These are phyloP conservation scores for Penaeus chinensis DNA, from an alignment of 1,140 invertebrate genomes.

Conservation along the genomic window DNA sequence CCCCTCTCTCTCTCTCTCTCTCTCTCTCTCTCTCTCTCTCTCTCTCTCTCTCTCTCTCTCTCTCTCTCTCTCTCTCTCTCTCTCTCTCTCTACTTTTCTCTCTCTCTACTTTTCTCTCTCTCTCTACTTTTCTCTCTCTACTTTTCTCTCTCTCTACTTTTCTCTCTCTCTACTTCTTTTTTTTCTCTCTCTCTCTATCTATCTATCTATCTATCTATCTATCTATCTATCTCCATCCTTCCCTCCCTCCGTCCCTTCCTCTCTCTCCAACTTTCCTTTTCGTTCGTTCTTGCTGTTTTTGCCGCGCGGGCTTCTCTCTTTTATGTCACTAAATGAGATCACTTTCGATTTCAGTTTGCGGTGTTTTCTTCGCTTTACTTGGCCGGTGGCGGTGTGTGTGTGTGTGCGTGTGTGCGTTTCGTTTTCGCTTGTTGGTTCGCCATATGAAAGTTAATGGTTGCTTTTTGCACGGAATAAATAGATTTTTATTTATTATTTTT, in stretches of 20 bases:
- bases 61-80: slow-evolving; percentile 31
- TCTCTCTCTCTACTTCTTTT: background rate
- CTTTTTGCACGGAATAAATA: too few species aligned
- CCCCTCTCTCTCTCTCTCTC: slow-evolving; percentile 2
- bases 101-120: background rate
- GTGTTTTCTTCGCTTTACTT: too few species aligned
- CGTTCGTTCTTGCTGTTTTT: too few species aligned
- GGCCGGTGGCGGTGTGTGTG: too few species aligned
- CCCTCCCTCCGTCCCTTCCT: background rate
- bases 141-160: background rate
- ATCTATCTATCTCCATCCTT: background rate
- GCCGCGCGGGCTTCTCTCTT: too few species aligned
- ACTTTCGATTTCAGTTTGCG: too few species aligned
- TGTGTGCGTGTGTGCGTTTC: too few species aligned
- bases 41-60: slow-evolving; percentile 27
- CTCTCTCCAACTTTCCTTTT: too few species aligned
- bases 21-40: slow-evolving; percentile 29
- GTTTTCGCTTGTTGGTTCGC: too few species aligned
- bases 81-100: background rate
- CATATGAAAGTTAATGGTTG: too few species aligned
- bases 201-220: background rate
- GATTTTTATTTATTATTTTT: too few species aligned
- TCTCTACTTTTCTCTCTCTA: background rate
- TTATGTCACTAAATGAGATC: too few species aligned
- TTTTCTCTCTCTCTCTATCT: background rate